Evolutionary conservation across 1,140 invertebrate genomes (phyloP).

Genomic region (Aleiodes sp.): DNA sequence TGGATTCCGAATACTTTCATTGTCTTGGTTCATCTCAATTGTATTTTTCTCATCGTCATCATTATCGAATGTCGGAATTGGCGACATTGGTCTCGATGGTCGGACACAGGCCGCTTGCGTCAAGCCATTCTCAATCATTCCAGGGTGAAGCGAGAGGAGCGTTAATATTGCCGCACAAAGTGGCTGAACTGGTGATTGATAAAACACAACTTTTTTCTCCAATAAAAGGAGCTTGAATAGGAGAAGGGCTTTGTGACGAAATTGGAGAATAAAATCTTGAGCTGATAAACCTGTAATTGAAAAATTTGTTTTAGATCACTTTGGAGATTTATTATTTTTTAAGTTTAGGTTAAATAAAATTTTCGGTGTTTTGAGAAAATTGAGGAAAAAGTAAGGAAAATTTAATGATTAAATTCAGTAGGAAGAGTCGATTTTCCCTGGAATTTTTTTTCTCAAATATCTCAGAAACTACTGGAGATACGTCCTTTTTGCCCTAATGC

Average conservation of each 20-base stretch:
- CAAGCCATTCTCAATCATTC: slow-evolving; percentile 88
- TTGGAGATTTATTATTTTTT: no score
- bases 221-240: slow-evolving; percentile 94
- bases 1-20: slow-evolving; percentile 39
- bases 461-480: no score
- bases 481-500: no score
- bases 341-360: no score
- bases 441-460: no score
- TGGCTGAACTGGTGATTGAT: slow-evolving; percentile 90
- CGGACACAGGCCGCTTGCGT: slow-evolving; percentile 83
- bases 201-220: slow-evolving; percentile 91
- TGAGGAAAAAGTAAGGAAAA: slow-evolving; percentile 25
- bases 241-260: slow-evolving; percentile 91
- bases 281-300: slow-evolving; percentile 85
- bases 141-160: slow-evolving; percentile 89
- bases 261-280: slow-evolving; percentile 82
- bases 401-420: not conserved
- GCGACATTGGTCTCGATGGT: slow-evolving; percentile 81
- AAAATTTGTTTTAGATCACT: no score
- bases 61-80: slow-evolving; percentile 74
- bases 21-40: slow-evolving; percentile 47
- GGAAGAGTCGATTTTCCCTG: no score
- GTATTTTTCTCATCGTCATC: slow-evolving; percentile 54
- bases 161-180: slow-evolving; percentile 89
- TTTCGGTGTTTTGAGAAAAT: no score